Conservation (phyloP, 2,113 vertebrate species). For the Trinectes maculatus region DNA sequence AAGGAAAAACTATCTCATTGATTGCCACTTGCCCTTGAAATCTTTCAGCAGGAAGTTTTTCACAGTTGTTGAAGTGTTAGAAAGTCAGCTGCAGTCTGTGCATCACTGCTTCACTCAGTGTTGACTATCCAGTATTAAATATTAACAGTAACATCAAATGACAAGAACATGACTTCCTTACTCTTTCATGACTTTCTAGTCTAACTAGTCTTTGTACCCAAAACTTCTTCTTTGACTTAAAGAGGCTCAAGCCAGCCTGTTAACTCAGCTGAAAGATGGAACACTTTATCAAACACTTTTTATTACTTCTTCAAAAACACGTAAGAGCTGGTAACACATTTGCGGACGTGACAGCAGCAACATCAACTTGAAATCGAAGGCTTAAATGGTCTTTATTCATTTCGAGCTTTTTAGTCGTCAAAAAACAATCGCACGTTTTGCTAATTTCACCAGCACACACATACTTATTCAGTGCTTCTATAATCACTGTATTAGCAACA, state of each 20-base stretch:
- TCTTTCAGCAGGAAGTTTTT: neutral
- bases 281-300: neutral
- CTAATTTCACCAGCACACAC: too few relatives aligned
- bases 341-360: neutral
- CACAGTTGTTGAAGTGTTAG: slow-evolving; percentile 9
- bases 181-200: neutral
- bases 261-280: neutral
- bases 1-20: neutral
- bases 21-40: neutral
- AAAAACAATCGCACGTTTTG: too few relatives aligned
- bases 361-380: neutral
- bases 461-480: too few relatives aligned
- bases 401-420: too few relatives aligned
- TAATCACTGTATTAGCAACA: too few relatives aligned
- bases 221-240: neutral
- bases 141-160: slow-evolving; percentile 19
- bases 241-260: too few relatives aligned
- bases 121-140: slow-evolving; percentile 11
- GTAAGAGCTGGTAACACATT: neutral
- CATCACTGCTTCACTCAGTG: neutral
- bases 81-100: neutral
- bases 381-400: too few relatives aligned
- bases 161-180: neutral
- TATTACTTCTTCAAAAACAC: neutral
- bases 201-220: neutral